Conservation (phyloP, 2,888 invertebrate genomes). For the Morpho deidamia region DNA sequence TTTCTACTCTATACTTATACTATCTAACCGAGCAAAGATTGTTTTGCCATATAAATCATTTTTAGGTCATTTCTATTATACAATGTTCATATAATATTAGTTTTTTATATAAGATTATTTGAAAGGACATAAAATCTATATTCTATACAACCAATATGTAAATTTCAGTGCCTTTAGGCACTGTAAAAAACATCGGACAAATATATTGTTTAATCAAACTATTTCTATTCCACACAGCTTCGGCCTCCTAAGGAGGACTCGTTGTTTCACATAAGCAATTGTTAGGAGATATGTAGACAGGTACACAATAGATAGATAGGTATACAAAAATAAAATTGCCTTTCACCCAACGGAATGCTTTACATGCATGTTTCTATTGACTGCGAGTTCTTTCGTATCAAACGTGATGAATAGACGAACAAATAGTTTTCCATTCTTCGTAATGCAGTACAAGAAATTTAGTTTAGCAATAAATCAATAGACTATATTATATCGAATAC, state of each 20-base stretch:
- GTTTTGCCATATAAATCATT: too few species aligned
- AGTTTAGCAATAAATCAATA: neutral
- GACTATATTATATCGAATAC: neutral
- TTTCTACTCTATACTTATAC: too few species aligned
- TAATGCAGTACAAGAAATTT: neutral
- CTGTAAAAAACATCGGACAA: neutral
- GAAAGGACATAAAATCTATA: too few species aligned
- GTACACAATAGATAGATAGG: slow-evolving; percentile 13
- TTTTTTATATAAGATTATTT: too few species aligned
- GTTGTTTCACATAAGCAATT: slow-evolving; percentile 12
- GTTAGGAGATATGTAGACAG: slow-evolving; percentile 11
- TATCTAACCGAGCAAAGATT: too few species aligned
- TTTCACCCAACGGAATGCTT: slow-evolving; percentile 34
- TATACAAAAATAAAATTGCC: slow-evolving; percentile 24
- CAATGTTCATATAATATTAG: too few species aligned
- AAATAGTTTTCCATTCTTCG: neutral
- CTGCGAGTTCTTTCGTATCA: neutral
- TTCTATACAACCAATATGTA: too few species aligned
- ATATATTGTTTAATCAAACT: slow-evolving; percentile 17
- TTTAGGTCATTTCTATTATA: too few species aligned
- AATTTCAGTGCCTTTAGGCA: neutral
- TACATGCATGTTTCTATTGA: slow-evolving; percentile 27
- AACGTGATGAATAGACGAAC: neutral
- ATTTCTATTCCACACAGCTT: slow-evolving; percentile 14
- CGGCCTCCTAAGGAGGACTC: slow-evolving; percentile 2